Evolutionary conservation across 2,113 vertebrate genomes (phyloP).

Genomic region (Neotoma lepida): DNA sequence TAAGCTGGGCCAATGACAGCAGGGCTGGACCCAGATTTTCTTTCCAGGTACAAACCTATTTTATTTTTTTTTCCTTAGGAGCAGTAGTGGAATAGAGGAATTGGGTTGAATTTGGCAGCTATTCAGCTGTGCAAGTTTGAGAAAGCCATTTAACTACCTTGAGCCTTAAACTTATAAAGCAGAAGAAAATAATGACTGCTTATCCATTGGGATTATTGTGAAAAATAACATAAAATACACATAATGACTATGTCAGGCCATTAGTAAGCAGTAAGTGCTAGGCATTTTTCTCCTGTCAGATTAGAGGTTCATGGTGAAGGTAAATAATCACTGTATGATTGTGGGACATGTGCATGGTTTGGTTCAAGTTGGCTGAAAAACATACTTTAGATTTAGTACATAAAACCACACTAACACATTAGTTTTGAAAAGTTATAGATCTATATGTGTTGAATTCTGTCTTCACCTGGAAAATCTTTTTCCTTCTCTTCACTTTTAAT

Average conservation of each 20-base stretch:
- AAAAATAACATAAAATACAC: not conserved
- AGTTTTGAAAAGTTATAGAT: not conserved
- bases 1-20: not conserved
- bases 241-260: not conserved
- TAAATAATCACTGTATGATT: not conserved
- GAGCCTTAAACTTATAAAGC: constrained; percentile 29
- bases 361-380: not conserved
- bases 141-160: constrained; percentile 10
- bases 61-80: not conserved
- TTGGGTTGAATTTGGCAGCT: not conserved
- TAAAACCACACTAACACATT: not conserved
- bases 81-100: not conserved
- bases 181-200: not conserved
- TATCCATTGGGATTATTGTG: not conserved
- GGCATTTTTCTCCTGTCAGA: not conserved
- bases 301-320: constrained; percentile 16
- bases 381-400: constrained; percentile 15
- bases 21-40: not conserved
- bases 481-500: not conserved
- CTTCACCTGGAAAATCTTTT: not conserved
- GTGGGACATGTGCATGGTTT: constrained; percentile 7
- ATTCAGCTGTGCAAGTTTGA: constrained; percentile 20
- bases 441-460: not conserved
- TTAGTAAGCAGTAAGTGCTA: not conserved
- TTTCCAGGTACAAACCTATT: not conserved